phyloP scores from a whole-genome alignment of 2,888 invertebrate species.

The Melitaea athalia region DNA sequence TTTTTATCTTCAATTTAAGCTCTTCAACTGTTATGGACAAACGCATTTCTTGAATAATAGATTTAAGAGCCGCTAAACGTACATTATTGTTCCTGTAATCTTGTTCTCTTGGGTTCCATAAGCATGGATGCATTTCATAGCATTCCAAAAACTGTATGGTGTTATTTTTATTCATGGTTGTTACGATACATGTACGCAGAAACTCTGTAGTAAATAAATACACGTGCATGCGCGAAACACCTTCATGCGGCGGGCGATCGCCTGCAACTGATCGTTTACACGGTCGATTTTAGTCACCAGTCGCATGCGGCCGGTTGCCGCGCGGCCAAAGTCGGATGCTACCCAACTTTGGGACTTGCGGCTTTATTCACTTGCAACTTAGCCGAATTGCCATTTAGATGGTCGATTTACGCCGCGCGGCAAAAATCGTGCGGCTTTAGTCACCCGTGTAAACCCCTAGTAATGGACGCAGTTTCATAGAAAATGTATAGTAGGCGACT shows the following conservation, averaged over 20 bases:
- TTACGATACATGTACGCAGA: conserved; percentile 38
- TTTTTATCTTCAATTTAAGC: conserved; percentile 46
- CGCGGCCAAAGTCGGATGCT: conserved; percentile 52
- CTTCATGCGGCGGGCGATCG: conserved; percentile 37
- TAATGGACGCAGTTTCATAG: too few relatives aligned
- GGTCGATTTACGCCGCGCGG: conserved; percentile 8
- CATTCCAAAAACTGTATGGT: conserved; percentile 46
- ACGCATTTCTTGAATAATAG: conserved; percentile 40
- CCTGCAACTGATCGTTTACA: conserved; percentile 37
- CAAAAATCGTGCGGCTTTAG: conserved; percentile 42
- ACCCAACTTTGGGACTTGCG: conserved; percentile 52
- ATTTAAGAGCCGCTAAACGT: conserved; percentile 43
- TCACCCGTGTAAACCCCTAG: conserved; percentile 42
- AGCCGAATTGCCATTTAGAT: conserved; percentile 9
- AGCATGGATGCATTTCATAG: conserved; percentile 37
- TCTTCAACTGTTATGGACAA: conserved; percentile 46
- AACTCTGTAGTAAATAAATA: conserved; percentile 10
- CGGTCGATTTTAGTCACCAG: conserved; percentile 43
- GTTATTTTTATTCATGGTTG: conserved; percentile 40
- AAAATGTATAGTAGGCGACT: too few relatives aligned
- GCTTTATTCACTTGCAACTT: conserved; percentile 9
- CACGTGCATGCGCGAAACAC: conserved; percentile 25
- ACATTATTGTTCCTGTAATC: conserved; percentile 46
- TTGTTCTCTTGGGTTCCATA: conserved; percentile 47
- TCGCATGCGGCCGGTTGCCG: conserved; percentile 50